Evolutionary conservation across 2,113 vertebrate genomes (phyloP), one percentile per base, ranked within the genome.

Genomic region (Pavo muticus): DNA sequence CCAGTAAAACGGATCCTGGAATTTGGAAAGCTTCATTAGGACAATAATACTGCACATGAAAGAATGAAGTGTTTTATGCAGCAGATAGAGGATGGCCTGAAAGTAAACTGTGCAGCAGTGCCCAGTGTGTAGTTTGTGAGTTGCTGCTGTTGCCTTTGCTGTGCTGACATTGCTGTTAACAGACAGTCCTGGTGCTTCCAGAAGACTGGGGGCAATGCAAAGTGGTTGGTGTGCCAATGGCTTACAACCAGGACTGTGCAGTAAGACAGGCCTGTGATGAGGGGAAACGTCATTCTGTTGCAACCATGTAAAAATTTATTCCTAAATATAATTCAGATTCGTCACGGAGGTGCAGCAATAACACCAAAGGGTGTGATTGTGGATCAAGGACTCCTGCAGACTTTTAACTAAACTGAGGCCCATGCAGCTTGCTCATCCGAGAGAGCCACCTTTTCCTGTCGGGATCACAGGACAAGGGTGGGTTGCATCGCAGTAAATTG

Each of bases 61-160:
- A 57, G 37, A 67, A n/a, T 25, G 9, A 8, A 25, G 67, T 29
- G 56, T 17, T 56, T 61, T 54, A 2, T 3, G 29, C 3, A 20
- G 40, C 44, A 42, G 69, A 14, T 7, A 5, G 56, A 21, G 47
- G 42, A 13, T 0, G 11, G 27, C 3, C 48, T 60, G 32, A 6
- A 10, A 60, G 50, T 1, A n/a, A 39, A 52, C 18, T 11, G 8
- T 21, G 12, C 13, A 39, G 35, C 32, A 14, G 47, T 45, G 19
- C 23, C 10, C 52, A 0, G 0, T 11, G 0, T 2, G 23, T 11
- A 2, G 39, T 4, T 25, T 27, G 23, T 11, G 54, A 5, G 42
- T 27, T 16, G 40, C 10, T 4, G 27, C 48, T 7, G 61, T 30
- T 3, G 8, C 11, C 48, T 42, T 50, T 0, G 3, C 11, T 0